Conservation (phyloP, 2,113 vertebrate species). For the Phalacrocorax aristotelis region DNA sequence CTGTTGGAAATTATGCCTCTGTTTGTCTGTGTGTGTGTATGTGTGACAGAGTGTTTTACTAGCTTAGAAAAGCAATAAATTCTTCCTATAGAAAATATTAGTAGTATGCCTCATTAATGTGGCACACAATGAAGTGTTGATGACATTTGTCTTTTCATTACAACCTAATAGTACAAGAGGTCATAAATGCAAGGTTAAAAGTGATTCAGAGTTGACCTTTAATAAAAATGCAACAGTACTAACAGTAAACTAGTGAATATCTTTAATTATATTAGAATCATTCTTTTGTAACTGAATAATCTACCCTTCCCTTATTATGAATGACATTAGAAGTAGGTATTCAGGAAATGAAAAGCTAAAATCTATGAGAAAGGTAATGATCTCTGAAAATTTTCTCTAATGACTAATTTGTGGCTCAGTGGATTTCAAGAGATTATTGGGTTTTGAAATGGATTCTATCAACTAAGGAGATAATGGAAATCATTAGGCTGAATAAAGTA, state of each 20-base stretch:
- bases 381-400: conserved; percentile 82
- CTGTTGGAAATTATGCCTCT: not conserved
- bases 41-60: not conserved
- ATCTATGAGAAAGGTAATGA: conserved; percentile 82
- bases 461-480: conserved; percentile 81
- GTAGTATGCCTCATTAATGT: not conserved
- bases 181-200: conserved; percentile 55
- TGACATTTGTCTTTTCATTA: conserved; percentile 31
- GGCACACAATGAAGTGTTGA: not conserved
- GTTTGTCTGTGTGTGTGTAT: not conserved
- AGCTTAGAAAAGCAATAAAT: not conserved
- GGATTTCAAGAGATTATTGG: conserved; percentile 82
- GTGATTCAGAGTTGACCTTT: conserved; percentile 44
- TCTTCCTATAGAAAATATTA: not conserved
- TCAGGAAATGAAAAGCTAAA: conserved; percentile 72
- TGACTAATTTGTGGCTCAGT: conserved; percentile 82
- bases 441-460: conserved; percentile 83
- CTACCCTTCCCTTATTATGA: conserved; percentile 41
- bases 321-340: conserved; percentile 27
- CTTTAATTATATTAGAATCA: conserved; percentile 40
- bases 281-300: conserved; percentile 52
- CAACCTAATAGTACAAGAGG: not conserved
- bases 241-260: conserved; percentile 36
- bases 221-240: conserved; percentile 26
- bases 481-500: conserved; percentile 74